Conservation (phyloP, 2,888 invertebrate genomes). For the Herminia tarsipennalis region DNA sequence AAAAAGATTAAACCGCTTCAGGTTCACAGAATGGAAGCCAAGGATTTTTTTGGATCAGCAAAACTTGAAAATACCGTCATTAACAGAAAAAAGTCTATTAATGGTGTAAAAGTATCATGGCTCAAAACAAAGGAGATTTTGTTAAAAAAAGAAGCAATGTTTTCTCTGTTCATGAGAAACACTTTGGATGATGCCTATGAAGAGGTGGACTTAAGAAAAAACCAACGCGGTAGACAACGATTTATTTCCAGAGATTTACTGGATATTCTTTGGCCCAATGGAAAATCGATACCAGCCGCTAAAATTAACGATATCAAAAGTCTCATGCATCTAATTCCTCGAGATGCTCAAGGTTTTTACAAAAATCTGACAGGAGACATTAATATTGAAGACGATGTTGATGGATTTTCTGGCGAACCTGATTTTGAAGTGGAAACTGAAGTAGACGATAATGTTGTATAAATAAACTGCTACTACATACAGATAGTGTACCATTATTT, state of each 20-base stretch:
- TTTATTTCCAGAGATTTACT: neutral
- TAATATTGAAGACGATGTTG: no score
- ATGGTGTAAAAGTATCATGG: conserved; percentile 16
- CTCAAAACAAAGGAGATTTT: conserved; percentile 15
- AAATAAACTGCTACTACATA: no score
- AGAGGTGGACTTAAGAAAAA: conserved; percentile 5
- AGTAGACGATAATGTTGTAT: no score
- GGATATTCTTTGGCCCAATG: conserved; percentile 4
- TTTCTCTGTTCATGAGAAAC: conserved; percentile 8
- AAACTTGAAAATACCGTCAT: conserved; percentile 15
- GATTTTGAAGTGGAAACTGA: neutral
- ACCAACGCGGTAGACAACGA: neutral
- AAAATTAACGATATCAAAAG: conserved; percentile 3
- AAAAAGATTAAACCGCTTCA: conserved; percentile 27
- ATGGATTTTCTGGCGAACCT: neutral
- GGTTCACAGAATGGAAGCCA: conserved; percentile 20
- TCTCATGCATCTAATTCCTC: neutral
- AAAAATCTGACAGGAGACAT: neutral
- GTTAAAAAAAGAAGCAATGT: conserved; percentile 7
- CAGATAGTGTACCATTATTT: no score
- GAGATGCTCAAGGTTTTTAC: neutral
- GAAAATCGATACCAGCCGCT: conserved; percentile 1
- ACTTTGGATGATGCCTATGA: conserved; percentile 1
- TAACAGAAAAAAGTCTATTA: conserved; percentile 18
- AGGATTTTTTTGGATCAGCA: conserved; percentile 18